Base-by-base conservation (phyloP, 2,888 invertebrate genomes). In the Mythimna loreyi region DNA sequence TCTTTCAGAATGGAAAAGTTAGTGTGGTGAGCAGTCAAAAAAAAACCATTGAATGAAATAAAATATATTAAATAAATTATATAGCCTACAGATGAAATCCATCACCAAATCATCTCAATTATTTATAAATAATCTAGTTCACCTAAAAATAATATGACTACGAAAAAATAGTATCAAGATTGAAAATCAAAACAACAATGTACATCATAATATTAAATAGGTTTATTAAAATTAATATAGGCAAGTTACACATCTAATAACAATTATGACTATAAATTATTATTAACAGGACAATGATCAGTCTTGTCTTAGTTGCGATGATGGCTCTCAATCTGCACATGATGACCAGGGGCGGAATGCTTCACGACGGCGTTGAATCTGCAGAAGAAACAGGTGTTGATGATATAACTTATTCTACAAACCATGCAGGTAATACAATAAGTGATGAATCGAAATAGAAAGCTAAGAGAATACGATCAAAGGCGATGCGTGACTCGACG, bases 321-420 rank as follows among this genome's bases (percentile, higher is more conserved):
- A 83, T 93, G 93, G 72, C 88, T 93, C 56, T 93, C 88, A 30
- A 92, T 91, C 40, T 93, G 92, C 2, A 92, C 93, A 45, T 92
- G 94, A 30, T 95, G 95, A 8, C 92, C 90, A 8, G 96, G 95
- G 0, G 94, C 95, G 6, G 96, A 92, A 78, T 96, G 96, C 78
- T 96, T 97, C 8, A 97, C 96, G 3, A 96, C 91, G 1, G 97
- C 97, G 81, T 96, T 96, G 85, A 97, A 97, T 74, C 97, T 97
- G 88, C 21, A 84, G 87, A 58, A 66, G 53, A 83, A 80, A 70
- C 45, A 73, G 40, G 9, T n/a, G 33, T 43, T 58, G 13, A 11
- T 40, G n/a, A 53, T 53, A 52, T 4, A 61, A 40, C 11, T 53
- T 25, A 59, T 52, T 52, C n/a, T 59, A 45, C 19, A 61, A 25